Base-by-base conservation (phyloP, 2,888 invertebrate genomes). In the Eupithecia centaureata region DNA sequence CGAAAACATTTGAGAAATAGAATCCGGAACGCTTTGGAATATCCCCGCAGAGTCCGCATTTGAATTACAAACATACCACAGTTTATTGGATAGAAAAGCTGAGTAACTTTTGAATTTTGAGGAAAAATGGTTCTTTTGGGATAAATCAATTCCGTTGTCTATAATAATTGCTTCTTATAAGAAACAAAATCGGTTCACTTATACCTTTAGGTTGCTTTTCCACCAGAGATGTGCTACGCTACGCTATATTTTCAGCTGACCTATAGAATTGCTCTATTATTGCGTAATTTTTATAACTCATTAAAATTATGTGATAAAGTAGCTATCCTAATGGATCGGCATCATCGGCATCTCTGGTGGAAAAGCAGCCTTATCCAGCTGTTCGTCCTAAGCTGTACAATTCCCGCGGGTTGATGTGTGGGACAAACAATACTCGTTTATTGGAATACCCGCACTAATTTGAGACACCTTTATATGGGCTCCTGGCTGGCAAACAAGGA, bases 391-490 rank as follows among this genome's bases (percentile, higher is more conserved):
- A 52, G 51, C 68, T 65, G 47, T 27, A 27, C 10, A 35, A 32
- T 32, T 68, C 68, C 61, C 65, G n/a, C 54, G 61, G 51, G 68
- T 65, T 68, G 68, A 68, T 61, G 64, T 57, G 63, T 51, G 68
- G 63, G 65, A 66, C 63, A 65, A 69, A 70, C 69, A 65, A 62
- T 70, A 70, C 64, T 56, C 60, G 63, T 70, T 70, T 72, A 63
- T 65, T 59, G 62, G 63, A 63, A 68, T 65, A 67, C 68, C 65
- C 59, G 18, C 63, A 63, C 69, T 70, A 72, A 72, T 72, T 61
- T 63, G 63, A 60, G 61, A 70, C 72, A 72, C 72, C 70, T 72
- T 63, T 67, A 65, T 67, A 47, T 54, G 54, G 38, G 65, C 61
- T 35, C 60, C 56, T 57, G 61, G 62, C 57, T 47, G 61, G 65